These are phyloP conservation scores for Drosophila infuscata DNA, from an alignment of 2,888 invertebrate species.

Conservation along the genomic window DNA sequence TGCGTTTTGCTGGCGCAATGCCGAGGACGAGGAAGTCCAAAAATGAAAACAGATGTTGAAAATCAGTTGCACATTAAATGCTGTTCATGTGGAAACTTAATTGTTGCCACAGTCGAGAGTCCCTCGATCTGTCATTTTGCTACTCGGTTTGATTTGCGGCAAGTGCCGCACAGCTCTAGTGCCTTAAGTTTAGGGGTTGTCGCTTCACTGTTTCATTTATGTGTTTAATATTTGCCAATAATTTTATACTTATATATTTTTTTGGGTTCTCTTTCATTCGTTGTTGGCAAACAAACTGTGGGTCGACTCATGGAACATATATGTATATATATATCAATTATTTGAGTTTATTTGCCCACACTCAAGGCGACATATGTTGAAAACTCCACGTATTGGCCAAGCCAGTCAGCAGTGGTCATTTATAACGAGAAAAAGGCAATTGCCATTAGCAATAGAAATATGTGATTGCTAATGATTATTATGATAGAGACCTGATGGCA, in stretches of 20 bases:
- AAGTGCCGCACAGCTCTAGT: conserved; percentile 46
- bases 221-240: conserved; percentile 59
- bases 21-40: conserved; percentile 56
- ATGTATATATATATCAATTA: conserved; percentile 31
- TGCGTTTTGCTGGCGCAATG: conserved; percentile 45
- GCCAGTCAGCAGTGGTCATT: conserved; percentile 22
- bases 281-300: conserved; percentile 35
- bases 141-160: conserved; percentile 51
- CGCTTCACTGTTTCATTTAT: conserved; percentile 32
- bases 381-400: conserved; percentile 5
- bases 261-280: conserved; percentile 30
- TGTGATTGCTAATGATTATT: conserved; percentile 34
- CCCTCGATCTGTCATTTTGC: conserved; percentile 65
- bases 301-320: conserved; percentile 19
- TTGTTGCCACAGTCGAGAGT: conserved; percentile 73
- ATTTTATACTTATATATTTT: conserved; percentile 31
- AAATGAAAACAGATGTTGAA: conserved; percentile 84
- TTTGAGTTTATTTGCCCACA: conserved; percentile 49
- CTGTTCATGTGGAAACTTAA: conserved; percentile 83
- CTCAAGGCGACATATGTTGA: conserved; percentile 58
- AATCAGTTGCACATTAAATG: conserved; percentile 84
- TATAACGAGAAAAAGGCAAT: conserved; percentile 18
- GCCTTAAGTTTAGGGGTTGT: conserved; percentile 43
- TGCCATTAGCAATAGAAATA: conserved; percentile 23
- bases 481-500: neutral